Conservation (phyloP, 2,797 vertebrate genomes). For the Pseudochromis fuscus region DNA sequence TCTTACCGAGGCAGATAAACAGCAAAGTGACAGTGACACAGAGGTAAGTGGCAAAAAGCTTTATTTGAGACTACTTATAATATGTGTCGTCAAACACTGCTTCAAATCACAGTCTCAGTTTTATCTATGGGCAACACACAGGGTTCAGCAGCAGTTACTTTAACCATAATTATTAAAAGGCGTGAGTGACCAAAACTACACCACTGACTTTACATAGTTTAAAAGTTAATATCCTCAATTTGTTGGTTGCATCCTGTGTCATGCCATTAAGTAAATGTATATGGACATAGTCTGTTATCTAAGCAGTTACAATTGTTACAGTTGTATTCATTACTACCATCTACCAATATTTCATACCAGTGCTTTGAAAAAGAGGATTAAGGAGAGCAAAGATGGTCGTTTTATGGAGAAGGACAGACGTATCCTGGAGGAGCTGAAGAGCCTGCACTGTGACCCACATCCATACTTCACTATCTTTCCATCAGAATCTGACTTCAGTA, state of each 20-base stretch:
- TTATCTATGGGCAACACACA: no score
- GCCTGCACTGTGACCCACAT: conserved; percentile 71
- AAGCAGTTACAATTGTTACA: neutral
- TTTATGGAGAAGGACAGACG: conserved; percentile 67
- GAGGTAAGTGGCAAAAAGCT: conserved; percentile 45
- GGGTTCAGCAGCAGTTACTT: no score
- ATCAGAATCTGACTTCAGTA: conserved; percentile 67
- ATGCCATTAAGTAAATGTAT: no score
- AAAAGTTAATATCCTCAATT: no score
- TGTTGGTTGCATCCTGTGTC: no score
- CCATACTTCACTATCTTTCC: conserved; percentile 67
- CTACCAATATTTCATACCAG: conserved; percentile 28
- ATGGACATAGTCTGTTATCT: no score
- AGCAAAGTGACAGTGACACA: conserved; percentile 63
- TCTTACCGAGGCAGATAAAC: conserved; percentile 54
- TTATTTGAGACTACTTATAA: neutral
- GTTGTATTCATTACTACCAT: neutral
- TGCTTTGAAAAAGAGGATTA: conserved; percentile 65
- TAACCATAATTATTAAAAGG: no score
- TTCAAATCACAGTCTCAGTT: neutral
- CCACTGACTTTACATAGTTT: no score
- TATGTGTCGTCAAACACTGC: neutral
- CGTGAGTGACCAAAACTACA: no score
- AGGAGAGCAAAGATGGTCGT: conserved; percentile 36
- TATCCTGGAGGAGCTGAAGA: conserved; percentile 70